phyloP scores from a whole-genome alignment of 2,113 vertebrate species.

The Istiophorus platypterus region DNA sequence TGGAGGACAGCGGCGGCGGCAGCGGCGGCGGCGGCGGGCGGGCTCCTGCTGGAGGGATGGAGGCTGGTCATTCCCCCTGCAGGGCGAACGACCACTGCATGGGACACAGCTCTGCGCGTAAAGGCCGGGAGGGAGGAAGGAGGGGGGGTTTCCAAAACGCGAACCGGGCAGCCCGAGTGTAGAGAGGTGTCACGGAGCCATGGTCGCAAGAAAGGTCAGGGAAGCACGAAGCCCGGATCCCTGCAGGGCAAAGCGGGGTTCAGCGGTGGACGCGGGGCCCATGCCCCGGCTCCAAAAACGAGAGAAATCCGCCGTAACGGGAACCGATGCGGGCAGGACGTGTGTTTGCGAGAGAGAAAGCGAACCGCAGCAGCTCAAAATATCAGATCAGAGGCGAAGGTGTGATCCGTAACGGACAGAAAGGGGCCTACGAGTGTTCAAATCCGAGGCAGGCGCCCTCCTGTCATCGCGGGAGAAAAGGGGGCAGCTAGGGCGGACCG shows the following conservation, averaged over 20 bases:
- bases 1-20: neutral
- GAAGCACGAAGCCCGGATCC: slow-evolving; percentile 34
- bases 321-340: neutral
- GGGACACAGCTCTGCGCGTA: slow-evolving; percentile 32
- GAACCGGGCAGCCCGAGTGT: neutral
- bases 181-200: slow-evolving; percentile 33
- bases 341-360: neutral
- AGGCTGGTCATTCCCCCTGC: slow-evolving; percentile 40
- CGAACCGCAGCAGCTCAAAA: slow-evolving; percentile 26
- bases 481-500: slow-evolving; percentile 22
- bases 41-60: slow-evolving; percentile 22
- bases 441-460: slow-evolving; percentile 32
- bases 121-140: slow-evolving; percentile 11
- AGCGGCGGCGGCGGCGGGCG: slow-evolving; percentile 14
- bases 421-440: slow-evolving; percentile 33
- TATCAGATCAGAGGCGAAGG: slow-evolving; percentile 4
- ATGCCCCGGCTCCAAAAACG: neutral
- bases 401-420: neutral
- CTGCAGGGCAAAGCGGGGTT: slow-evolving; percentile 11
- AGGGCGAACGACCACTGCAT: slow-evolving; percentile 20
- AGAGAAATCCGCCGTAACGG: too few species aligned
- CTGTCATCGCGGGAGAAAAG: slow-evolving; percentile 37
- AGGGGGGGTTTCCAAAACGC: slow-evolving; percentile 15
- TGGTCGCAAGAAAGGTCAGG: neutral
- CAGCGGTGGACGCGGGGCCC: slow-evolving; percentile 51